Percentiles rank a stretch among this genome's conserved stretches.
phyloP scores from a whole-genome alignment of 2,888 invertebrate species.

The Microctonus brassicae region DNA sequence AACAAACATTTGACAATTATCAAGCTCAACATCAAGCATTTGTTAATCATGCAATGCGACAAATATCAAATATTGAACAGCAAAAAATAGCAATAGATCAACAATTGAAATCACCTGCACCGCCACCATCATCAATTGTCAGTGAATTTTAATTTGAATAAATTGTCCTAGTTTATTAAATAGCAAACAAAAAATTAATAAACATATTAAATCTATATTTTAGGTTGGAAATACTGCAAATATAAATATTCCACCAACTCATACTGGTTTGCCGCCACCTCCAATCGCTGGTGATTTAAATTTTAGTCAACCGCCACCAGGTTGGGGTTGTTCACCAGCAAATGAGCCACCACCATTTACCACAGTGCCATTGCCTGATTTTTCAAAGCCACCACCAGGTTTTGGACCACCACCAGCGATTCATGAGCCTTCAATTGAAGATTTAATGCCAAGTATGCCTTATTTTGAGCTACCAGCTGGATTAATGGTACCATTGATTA shows the following conservation, averaged over 20 bases:
- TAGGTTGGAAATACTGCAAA: conserved; percentile 58
- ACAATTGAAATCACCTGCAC: conserved; percentile 70
- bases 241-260: conserved; percentile 58
- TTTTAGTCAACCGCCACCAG: conserved; percentile 74
- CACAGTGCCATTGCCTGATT: conserved; percentile 76
- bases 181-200: neutral
- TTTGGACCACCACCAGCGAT: conserved; percentile 71
- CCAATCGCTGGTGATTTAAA: conserved; percentile 72
- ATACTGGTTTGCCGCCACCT: conserved; percentile 55
- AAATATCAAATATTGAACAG: conserved; percentile 87
- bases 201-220: neutral
- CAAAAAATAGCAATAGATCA: conserved; percentile 79
- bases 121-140: conserved; percentile 65
- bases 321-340: conserved; percentile 70
- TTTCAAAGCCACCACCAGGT: conserved; percentile 89
- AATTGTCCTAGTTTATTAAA: neutral
- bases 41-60: conserved; percentile 90
- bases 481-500: conserved; percentile 96
- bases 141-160: neutral
- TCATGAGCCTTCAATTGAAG: conserved; percentile 74
- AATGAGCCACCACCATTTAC: conserved; percentile 61
- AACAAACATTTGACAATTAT: conserved; percentile 88
- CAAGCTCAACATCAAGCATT: conserved; percentile 97
- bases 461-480: conserved; percentile 98
- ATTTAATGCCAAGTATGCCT: conserved; percentile 89